Base-by-base conservation (phyloP, 2,888 invertebrate species). In the Magallana nippona region DNA sequence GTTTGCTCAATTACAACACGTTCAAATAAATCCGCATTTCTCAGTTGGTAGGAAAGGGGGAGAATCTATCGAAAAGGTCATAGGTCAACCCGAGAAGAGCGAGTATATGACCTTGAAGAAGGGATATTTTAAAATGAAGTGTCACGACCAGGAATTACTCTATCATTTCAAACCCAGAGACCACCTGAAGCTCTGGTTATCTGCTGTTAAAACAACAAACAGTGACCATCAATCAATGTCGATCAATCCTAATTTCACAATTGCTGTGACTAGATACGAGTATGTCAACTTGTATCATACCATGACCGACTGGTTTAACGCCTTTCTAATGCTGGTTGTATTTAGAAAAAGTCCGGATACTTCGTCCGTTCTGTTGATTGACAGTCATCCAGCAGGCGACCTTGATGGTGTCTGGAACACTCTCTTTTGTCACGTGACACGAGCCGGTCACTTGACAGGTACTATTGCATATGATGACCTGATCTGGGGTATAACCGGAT, bases 261-360 rank as follows among this genome's bases (percentile, higher is more conserved):
- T 93, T 27, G 91, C 91, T 71, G 88, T 93, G 0, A 84, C 87
- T 63, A 84, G 93, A 13, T 93, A 92, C 82, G 93, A 93, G 82
- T 93, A 92, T 86, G 92, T 89, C 15, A 93, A 93, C 85, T 82
- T 92, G 8, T 93, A 93, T 83, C 92, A 93, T 85, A 90, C 92
- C 8, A 91, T 93, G 88, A 91, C 92, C 10, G 93, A 93, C 86
- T 89, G 91, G 83, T 93, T 91, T 87, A 92, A 92, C 87, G 92
- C 91, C 0, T 93, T 90, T 82, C 86, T 93, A 8, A 86, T 92
- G 63, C 86, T 90, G 82, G 89, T 88, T 57, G 83, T 91, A 11
- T 89, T 92, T 27, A 83, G 89, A 63, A 84, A 87, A 19, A 83
- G 87, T 13, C 87, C 89, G 0, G 85, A 89, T 27, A 78, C 91